Evolutionary conservation across 2,888 invertebrate species (phyloP).

Genomic region (Bembecia ichneumoniformis): DNA sequence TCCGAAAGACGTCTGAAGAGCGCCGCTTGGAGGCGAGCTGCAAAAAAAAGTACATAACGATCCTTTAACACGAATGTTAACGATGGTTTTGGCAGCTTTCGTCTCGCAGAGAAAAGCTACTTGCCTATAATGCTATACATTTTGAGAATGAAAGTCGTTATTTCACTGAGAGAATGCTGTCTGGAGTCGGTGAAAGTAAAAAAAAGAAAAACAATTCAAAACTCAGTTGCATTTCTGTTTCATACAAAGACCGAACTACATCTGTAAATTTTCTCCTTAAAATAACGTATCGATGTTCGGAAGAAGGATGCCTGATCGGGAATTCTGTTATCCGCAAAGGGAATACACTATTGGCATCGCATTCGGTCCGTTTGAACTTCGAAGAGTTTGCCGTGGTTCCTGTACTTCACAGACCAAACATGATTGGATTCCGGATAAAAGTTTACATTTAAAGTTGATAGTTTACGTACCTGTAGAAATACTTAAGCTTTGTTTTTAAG

Average conservation of each 20-base stretch:
- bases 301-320: conserved; percentile 49
- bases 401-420: conserved; percentile 20
- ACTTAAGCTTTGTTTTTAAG: too few species aligned
- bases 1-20: conserved; percentile 56
- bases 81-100: conserved; percentile 1
- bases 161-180: not conserved
- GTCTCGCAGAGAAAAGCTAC: not conserved
- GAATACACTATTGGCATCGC: conserved; percentile 48
- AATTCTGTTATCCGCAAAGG: conserved; percentile 63
- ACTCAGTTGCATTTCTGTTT: not conserved
- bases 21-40: conserved; percentile 12
- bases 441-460: conserved; percentile 48
- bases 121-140: not conserved
- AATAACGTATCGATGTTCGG: conserved; percentile 10
- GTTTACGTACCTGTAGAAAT: conserved; percentile 25
- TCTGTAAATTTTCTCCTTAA: not conserved
- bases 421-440: conserved; percentile 53
- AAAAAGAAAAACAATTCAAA: not conserved
- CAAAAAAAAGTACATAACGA: not conserved
- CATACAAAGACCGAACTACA: not conserved
- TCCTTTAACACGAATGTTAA: conserved; percentile 1
- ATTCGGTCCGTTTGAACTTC: conserved; percentile 33
- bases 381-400: conserved; percentile 33
- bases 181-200: not conserved
- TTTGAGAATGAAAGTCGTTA: not conserved